phyloP scores from a whole-genome alignment of 2,113 vertebrate genomes.

The Puffinus mauretanicus region DNA sequence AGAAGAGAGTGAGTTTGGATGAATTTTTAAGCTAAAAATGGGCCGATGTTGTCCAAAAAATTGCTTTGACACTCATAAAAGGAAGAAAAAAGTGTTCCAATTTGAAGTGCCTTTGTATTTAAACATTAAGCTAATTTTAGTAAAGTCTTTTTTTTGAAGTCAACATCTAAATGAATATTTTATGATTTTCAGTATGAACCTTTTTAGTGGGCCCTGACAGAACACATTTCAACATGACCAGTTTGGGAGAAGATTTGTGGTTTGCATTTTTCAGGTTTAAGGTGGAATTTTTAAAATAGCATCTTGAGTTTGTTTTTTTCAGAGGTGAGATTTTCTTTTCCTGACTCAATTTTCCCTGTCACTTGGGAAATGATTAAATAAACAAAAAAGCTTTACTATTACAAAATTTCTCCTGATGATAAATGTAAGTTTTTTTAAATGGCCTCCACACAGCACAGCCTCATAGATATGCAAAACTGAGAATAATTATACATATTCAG shows the following conservation, averaged over 20 bases:
- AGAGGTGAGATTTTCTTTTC: not conserved
- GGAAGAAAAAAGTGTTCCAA: not conserved
- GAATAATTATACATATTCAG: conserved; percentile 18
- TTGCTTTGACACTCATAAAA: not conserved
- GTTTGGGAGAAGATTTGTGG: not conserved
- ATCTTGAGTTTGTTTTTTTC: not conserved
- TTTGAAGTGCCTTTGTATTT: conserved; percentile 34
- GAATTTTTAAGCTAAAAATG: conserved; percentile 13
- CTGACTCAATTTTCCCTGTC: not conserved
- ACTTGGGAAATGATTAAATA: not conserved
- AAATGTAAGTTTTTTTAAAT: not conserved
- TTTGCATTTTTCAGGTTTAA: not conserved
- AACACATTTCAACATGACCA: not conserved
- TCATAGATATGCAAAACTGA: not conserved
- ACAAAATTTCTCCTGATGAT: not conserved
- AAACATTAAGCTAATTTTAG: conserved; percentile 30
- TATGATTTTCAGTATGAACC: not conserved
- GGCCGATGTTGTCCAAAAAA: not conserved
- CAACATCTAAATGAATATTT: conserved; percentile 38
- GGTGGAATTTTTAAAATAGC: not conserved
- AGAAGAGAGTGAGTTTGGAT: not conserved
- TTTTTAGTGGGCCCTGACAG: not conserved
- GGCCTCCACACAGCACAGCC: not conserved
- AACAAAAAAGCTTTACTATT: not conserved
- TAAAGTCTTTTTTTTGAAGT: not conserved